Conservation (phyloP, 2,113 vertebrate species). For the Pelvicachromis taeniatus region DNA sequence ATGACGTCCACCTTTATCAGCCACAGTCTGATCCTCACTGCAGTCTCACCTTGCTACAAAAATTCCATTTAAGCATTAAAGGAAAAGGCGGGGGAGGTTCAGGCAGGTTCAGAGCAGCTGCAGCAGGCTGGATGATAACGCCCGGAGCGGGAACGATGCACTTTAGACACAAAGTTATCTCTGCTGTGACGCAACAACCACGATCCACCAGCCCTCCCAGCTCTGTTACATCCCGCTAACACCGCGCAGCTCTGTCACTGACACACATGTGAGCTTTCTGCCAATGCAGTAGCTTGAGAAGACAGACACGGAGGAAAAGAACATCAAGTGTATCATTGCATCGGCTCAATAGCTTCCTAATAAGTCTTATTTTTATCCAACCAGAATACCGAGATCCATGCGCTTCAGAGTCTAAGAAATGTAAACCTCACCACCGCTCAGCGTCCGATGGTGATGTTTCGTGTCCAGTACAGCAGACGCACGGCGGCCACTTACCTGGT, state of each 20-base stretch:
- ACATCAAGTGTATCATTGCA: rapidly evolving
- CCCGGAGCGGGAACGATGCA: background rate
- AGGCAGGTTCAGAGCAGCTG: background rate
- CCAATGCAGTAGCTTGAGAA: rapidly evolving
- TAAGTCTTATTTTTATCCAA: no score
- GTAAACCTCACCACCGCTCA: background rate
- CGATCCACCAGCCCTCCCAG: rapidly evolving
- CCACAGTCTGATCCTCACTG: rapidly evolving
- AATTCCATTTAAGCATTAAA: background rate
- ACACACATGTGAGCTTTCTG: background rate
- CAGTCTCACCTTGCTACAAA: background rate
- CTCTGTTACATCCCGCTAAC: background rate
- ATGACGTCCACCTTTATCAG: background rate
- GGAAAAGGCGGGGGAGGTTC: background rate
- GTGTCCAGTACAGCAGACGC: background rate
- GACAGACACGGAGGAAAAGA: background rate
- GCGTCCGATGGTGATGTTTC: rapidly evolving
- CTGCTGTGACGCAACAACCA: background rate
- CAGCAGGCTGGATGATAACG: background rate
- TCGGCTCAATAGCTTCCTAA: no score
- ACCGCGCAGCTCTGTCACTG: background rate
- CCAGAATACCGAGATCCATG: background rate
- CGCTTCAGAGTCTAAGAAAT: background rate
- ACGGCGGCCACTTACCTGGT: conserved; percentile 79
- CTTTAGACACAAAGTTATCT: background rate